These are phyloP conservation scores for Dicycla oo DNA, from an alignment of 2,888 invertebrate genomes.

Conservation along the genomic window DNA sequence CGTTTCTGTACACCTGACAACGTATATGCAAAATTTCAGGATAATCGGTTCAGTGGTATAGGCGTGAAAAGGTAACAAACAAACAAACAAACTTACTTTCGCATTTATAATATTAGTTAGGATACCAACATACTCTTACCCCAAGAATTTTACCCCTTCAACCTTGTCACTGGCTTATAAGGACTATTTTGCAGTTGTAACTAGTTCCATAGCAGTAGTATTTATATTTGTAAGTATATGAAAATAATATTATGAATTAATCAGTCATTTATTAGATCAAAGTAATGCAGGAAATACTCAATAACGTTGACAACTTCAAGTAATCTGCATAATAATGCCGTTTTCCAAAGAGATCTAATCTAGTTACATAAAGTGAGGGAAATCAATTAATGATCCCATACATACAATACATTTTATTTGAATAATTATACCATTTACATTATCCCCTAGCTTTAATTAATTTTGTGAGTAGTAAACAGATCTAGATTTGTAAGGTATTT, in stretches of 20 bases:
- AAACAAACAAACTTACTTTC: too few relatives aligned
- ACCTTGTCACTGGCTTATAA: slow-evolving; percentile 26
- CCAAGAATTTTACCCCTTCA: background rate
- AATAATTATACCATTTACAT: background rate
- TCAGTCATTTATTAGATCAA: slow-evolving; percentile 58
- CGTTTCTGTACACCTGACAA: too few relatives aligned
- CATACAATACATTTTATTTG: background rate
- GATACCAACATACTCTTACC: slow-evolving; percentile 8
- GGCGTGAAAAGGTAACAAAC: too few relatives aligned
- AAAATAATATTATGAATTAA: slow-evolving; percentile 62
- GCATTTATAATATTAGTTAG: too few relatives aligned
- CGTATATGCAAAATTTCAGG: too few relatives aligned
- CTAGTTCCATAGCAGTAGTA: background rate
- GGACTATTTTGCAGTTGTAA: background rate
- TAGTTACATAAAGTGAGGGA: slow-evolving; percentile 21
- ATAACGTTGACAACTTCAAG: slow-evolving; percentile 60
- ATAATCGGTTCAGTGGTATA: too few relatives aligned
- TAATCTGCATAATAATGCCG: slow-evolving; percentile 50
- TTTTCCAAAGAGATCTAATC: slow-evolving; percentile 36
- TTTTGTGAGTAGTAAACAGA: background rate
- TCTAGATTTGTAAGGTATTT: too few relatives aligned
- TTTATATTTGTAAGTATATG: slow-evolving; percentile 42
- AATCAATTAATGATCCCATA: slow-evolving; percentile 19
- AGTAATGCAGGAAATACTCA: slow-evolving; percentile 57
- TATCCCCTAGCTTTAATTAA: background rate